Base-by-base conservation (phyloP, 2,888 invertebrate species). In the Cephonodes hylas region DNA sequence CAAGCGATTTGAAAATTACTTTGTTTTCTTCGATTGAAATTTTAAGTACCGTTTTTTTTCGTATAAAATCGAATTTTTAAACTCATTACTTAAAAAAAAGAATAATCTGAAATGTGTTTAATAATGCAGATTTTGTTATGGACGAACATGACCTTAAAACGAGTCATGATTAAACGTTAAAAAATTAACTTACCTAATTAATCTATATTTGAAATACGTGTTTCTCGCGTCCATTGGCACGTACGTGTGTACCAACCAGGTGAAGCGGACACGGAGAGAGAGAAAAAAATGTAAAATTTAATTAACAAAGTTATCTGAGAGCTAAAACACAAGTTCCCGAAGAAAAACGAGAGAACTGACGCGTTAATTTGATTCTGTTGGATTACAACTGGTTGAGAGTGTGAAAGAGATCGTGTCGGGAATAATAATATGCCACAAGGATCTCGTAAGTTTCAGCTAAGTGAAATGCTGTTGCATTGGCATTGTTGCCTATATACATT, bases 291-390 rank as follows among this genome's bases (percentile, higher is more conserved):
- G 80, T 79, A 85, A 89, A 89, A 91, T 90, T 89, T 88, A 91
- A 91, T 90, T 91, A 91, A 89, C 89, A 86, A 91, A 91, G 87
- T 91, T 91, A 82, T 85, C 85, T 83, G 73, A 67, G 67, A 80
- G 88, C 86, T 89, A 85, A 91, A 91, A 91, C 86, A 88, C 87
- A 91, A 92, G 91, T 91, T 92, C 81, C 74, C 74, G 66, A 86
- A 90, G 90, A 89, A 91, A 90, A 92, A 89, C 88, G 91, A 85
- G 84, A 77, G 79, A 85, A 80, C 83, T 84, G 85, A 88, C 89
- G 84, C 87, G 88, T 85, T 90, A 91, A 92, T 90, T 91, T 81
- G 86, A 90, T 91, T 89, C 79, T 74, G 73, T 83, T 78, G 86
- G 86, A 88, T 89, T 91, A 88, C 84, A 82, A 83, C 84, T 80